Evolutionary conservation across 2,888 invertebrate species (phyloP).

Genomic region (Sicus ferrugineus): DNA sequence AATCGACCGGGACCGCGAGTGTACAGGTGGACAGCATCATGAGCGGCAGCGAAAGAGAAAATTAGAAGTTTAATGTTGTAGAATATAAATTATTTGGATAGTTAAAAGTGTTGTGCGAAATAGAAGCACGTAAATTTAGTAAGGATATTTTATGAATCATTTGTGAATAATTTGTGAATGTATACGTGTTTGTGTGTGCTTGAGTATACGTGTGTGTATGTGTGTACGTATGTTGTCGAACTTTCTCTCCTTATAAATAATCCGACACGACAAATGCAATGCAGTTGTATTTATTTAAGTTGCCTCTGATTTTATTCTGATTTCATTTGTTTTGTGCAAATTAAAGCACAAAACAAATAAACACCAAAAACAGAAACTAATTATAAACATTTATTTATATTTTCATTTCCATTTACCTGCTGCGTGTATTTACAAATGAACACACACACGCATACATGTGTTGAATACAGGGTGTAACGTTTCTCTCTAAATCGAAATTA

Average conservation of each 20-base stretch:
- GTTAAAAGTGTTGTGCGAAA: constrained; percentile 40
- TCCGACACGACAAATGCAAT: constrained; percentile 18
- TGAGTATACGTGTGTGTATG: constrained; percentile 5
- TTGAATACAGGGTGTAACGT: not conserved
- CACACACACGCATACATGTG: constrained; percentile 17
- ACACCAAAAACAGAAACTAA: constrained; percentile 3
- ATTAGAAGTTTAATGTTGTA: constrained; percentile 28
- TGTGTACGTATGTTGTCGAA: not conserved
- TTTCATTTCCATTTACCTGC: not conserved
- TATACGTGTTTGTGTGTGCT: constrained; percentile 2
- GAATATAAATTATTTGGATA: constrained; percentile 42
- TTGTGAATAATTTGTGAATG: not conserved
- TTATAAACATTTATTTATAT: constrained; percentile 23
- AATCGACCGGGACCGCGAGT: not conserved
- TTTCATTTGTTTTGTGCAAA: constrained; percentile 8
- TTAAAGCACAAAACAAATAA: constrained; percentile 10
- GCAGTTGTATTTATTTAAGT: not conserved
- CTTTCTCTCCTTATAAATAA: constrained; percentile 20
- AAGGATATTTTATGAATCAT: not conserved
- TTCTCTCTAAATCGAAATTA: not conserved
- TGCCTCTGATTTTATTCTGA: not conserved
- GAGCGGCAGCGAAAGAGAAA: constrained; percentile 7
- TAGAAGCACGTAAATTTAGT: constrained; percentile 37
- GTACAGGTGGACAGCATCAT: not conserved
- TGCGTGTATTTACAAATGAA: not conserved